Evolutionary conservation across 2,797 vertebrate species (phyloP), one percentile per base, ranked within the genome.

Genomic region (Cyclopterus lumpus): DNA sequence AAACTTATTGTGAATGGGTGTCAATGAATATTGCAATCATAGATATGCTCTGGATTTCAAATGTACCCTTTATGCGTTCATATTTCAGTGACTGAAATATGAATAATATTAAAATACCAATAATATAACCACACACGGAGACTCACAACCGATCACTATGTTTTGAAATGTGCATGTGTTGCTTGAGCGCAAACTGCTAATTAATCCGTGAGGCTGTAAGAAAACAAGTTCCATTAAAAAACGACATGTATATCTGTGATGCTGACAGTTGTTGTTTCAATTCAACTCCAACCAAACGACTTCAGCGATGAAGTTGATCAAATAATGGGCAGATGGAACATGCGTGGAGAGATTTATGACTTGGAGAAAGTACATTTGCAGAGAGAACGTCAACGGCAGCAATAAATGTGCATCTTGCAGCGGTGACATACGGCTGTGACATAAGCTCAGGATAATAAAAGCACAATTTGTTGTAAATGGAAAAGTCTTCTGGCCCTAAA

Each of bases 371-470:
- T 81, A 85, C 67, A 89, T 90, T 85, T 88, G 82, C 71, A 49
- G 72, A 28, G 64, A 67, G 69, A 68, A 55, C 85, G 66, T 60
- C 65, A 88, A 75, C 67, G 46, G 61, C 53, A 53, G 79, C 55
- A 80, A 88, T 80, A 88, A 88, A 90, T 71, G 86, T 86, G 82
- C 77, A 53, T 75, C 86, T 15, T 46, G 8, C 77, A 20, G 62
- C 30, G 10, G 78, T 79, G 84, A 91, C 88, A 86, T 83, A 79
- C 42, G 36, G 22, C 64, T 73, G 57, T 77, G 73, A 80, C 77
- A 48, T 68, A 55, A 69, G 66, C 71, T 75, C 42, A n/a, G 71
- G 48, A 64, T 7, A 71, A 83, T 72, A 68, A 61, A 78, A 48
- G 58, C 30, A 53, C 71, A 75, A 76, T 76, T 71, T 81, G 55